Base-by-base conservation (phyloP, 2,888 invertebrate species). In the Lithophane semibrunnea region DNA sequence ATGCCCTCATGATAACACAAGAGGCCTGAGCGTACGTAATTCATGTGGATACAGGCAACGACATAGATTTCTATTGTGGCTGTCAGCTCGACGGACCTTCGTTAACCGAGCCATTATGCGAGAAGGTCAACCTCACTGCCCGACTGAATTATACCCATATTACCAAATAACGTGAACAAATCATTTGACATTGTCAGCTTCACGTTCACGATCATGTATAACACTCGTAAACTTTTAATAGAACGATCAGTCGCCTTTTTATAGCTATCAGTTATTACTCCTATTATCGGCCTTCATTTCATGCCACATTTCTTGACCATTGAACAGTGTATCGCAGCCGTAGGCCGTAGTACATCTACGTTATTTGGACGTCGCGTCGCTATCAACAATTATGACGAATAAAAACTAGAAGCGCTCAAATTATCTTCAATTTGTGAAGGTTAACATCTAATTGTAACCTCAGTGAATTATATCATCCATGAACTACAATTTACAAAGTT, bases 41-140 rank as follows among this genome's bases (percentile, higher is more conserved):
- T 79, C 63, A 72, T 77, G 68, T 82, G 77, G 70, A 74, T 37
- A 75, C 65, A 64, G 66, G 37, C 77, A 75, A 70, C 84, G 74
- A 74, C 80, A 85, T 80, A 90, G 77, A 81, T 81, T 78, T 80
- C 85, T 86, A 87, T 88, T 88, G 86, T 86, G 76, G 71, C 74
- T 80, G 84, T 85, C 84, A 83, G 75, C 82, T 83, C 73, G 85
- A 85, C 83, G 85, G 91, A 90, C 94, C 94, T 94, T 93, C 92
- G 88, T 86, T 86, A 83, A 89, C 88, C 83, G 89, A 90, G 88
- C 90, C 86, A 93, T 94, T 94, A 91, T 93, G 84, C 82, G 82
- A 86, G 92, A 94, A 94, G 94, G 92, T 90, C 90, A 88, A 70
- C 88, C 92, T 89, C 92, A 90, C 82, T 86, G 89, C 71, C 83